phyloP scores from a whole-genome alignment of 1,140 invertebrate species.

The Sycophaga agraensis region DNA sequence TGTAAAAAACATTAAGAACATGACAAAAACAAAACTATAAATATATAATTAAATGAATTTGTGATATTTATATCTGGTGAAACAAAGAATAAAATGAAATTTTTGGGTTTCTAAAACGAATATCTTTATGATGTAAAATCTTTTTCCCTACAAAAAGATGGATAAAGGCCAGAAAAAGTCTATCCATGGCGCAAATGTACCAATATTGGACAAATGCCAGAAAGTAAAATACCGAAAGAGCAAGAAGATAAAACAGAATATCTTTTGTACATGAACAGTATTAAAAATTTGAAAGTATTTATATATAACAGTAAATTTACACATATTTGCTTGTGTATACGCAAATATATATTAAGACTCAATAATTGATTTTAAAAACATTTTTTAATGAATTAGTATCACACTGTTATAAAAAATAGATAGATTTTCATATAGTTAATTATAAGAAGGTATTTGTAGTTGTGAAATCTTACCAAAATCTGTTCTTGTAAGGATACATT shows the following conservation, averaged over 20 bases:
- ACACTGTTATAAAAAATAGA: no score
- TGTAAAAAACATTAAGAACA: not conserved
- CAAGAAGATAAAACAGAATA: conserved; percentile 9
- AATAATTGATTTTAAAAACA: no score
- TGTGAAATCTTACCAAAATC: conserved; percentile 78
- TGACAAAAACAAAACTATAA: not conserved
- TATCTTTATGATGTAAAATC: conserved; percentile 20
- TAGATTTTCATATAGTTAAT: not conserved
- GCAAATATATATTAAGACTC: not conserved
- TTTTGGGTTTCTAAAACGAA: conserved; percentile 15
- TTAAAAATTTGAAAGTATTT: not conserved
- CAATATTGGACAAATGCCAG: conserved; percentile 30
- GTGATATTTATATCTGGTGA: not conserved
- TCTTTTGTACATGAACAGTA: conserved; percentile 1
- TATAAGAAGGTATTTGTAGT: no score
- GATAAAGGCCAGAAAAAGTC: conserved; percentile 30
- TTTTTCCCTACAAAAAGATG: conserved; percentile 22
- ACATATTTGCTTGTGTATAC: conserved; percentile 93
- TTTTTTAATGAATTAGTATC: no score
- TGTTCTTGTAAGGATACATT: conserved; percentile 95
- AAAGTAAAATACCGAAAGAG: conserved; percentile 22
- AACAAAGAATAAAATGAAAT: conserved; percentile 21
- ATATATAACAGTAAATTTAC: conserved; percentile 58
- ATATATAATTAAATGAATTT: not conserved
- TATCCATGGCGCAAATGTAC: conserved; percentile 26